Conservation (phyloP, 2,113 vertebrate genomes). For the Tamias sibiricus region DNA sequence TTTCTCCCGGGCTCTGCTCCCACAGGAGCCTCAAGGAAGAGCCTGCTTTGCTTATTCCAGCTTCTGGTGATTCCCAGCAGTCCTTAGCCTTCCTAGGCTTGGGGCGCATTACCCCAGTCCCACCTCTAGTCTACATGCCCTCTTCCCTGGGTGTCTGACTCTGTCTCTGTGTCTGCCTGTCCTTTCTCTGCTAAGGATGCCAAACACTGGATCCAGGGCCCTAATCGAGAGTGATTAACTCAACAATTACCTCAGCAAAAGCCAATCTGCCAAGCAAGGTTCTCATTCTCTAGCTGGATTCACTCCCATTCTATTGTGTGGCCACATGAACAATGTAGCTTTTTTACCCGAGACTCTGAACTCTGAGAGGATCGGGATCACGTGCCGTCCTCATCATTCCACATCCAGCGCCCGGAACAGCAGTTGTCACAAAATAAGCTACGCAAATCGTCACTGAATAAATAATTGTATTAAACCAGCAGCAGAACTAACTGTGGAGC, state of each 20-base stretch:
- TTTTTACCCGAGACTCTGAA: not conserved
- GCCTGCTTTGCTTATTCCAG: not conserved
- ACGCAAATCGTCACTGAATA: not conserved
- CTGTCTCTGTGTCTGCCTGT: not conserved
- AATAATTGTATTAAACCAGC: not conserved
- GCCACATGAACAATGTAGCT: not conserved
- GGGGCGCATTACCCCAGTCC: accelerated
- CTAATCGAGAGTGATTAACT: not conserved
- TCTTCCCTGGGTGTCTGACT: not conserved
- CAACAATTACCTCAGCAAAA: not conserved
- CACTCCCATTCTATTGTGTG: not conserved
- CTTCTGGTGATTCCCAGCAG: not conserved
- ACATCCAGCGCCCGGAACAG: too few species aligned
- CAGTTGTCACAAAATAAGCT: not conserved
- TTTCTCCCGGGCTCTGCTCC: not conserved
- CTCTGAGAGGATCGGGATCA: not conserved
- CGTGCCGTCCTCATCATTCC: not conserved
- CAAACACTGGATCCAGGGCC: not conserved
- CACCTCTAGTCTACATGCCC: not conserved
- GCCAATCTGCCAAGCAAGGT: not conserved
- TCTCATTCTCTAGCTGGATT: not conserved
- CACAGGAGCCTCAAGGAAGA: not conserved
- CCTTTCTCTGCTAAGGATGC: not conserved
- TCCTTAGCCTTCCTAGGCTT: not conserved
- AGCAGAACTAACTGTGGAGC: not conserved